phyloP scores from a whole-genome alignment of 2,797 vertebrate species.

The Molossus alvarezi region DNA sequence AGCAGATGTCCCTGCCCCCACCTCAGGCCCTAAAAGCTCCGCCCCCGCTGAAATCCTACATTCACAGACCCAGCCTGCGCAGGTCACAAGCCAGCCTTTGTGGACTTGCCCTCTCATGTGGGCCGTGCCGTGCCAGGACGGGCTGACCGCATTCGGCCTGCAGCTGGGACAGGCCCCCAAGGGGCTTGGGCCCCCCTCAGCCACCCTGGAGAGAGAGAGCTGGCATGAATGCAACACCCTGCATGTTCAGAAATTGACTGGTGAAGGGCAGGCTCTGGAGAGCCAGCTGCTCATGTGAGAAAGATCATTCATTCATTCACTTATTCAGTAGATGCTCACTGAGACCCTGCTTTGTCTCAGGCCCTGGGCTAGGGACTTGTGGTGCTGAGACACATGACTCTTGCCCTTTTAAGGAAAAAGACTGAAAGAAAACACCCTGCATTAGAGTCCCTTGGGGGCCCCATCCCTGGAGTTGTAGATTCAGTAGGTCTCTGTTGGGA shows the following conservation, averaged over 20 bases:
- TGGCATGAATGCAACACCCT: slow-evolving; percentile 61
- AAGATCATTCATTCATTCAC: slow-evolving; percentile 47
- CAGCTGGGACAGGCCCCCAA: slow-evolving; percentile 71
- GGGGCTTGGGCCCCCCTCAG: slow-evolving; percentile 34
- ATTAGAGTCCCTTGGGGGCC: background rate
- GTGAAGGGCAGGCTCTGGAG: background rate
- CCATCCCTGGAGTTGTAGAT: background rate
- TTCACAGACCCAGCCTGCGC: background rate
- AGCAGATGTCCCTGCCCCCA: background rate
- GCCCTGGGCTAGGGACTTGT: slow-evolving; percentile 21
- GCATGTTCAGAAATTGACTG: slow-evolving; percentile 13
- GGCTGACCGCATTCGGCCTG: slow-evolving; percentile 68
- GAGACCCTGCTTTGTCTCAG: slow-evolving; percentile 45
- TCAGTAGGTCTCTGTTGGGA: background rate
- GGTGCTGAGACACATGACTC: slow-evolving; percentile 11
- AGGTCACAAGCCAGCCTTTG: slow-evolving; percentile 79
- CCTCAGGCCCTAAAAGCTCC: background rate
- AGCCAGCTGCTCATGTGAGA: slow-evolving; percentile 73
- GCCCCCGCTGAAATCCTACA: background rate
- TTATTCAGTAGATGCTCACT: background rate
- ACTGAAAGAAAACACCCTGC: background rate
- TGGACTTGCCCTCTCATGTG: slow-evolving; percentile 56
- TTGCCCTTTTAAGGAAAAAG: slow-evolving; percentile 49
- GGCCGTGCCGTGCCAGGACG: slow-evolving; percentile 74
- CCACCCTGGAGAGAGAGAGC: slow-evolving; percentile 14